Percentiles rank a stretch among this genome's conserved stretches.
Evolutionary conservation across 92 coral and sea anemone genomes (phyloP).

Genomic region (Epizoanthus stellaris): DNA sequence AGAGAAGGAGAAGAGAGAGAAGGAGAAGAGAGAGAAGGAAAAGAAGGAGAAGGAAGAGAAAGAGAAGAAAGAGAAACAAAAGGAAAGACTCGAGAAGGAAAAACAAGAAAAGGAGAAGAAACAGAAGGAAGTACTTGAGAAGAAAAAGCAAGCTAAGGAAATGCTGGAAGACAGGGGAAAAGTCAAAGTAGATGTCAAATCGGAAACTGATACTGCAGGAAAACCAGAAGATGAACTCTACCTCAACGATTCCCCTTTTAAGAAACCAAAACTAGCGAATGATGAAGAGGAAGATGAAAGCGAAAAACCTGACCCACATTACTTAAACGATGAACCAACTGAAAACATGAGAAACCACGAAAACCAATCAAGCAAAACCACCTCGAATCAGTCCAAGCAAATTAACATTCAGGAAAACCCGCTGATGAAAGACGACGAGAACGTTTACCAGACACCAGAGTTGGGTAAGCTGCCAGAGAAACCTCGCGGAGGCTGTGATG

Average conservation of each 20-base stretch:
- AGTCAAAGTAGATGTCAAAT: conserved; percentile 28
- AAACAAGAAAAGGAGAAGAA: conserved; percentile 31
- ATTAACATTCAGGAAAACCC: conserved; percentile 90
- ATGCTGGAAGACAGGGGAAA: conserved; percentile 22
- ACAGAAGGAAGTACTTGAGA: conserved; percentile 29
- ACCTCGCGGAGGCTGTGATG: conserved; percentile 74
- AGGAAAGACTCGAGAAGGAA: conserved; percentile 11
- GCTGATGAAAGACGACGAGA: conserved; percentile 66
- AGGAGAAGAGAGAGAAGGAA: conserved; percentile 7
- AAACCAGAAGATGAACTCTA: conserved; percentile 35
- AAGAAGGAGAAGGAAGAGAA: conserved; percentile 6
- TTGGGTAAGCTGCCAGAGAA: conserved; percentile 64
- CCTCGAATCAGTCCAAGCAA: conserved; percentile 49
- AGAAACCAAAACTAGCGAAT: conserved; percentile 23
- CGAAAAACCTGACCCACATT: conserved; percentile 63
- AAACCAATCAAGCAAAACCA: conserved; percentile 60
- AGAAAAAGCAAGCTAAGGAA: conserved; percentile 18
- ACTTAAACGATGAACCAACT: conserved; percentile 59
- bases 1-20: neutral
- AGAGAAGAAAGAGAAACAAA: neutral
- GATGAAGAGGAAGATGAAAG: conserved; percentile 52
- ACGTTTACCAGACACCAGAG: conserved; percentile 84
- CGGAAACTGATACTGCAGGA: conserved; percentile 24
- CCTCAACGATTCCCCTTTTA: conserved; percentile 38
- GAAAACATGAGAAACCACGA: conserved; percentile 25